phyloP scores from a whole-genome alignment of 2,888 invertebrate species.

The Anagyrus pseudococci region DNA sequence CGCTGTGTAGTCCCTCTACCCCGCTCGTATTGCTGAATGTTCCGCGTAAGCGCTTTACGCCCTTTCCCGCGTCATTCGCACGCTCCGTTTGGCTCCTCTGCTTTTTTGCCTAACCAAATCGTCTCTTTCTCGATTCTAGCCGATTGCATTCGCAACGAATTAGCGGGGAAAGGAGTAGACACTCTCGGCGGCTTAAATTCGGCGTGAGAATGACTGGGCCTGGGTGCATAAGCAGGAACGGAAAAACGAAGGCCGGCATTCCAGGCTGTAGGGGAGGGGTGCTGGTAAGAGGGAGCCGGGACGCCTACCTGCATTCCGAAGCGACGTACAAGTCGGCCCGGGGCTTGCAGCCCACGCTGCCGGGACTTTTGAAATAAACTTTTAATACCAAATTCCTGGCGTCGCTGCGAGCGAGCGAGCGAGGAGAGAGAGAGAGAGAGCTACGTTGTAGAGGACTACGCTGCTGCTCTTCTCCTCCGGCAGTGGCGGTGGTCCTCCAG shows the following conservation, averaged over 20 bases:
- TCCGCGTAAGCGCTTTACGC: neutral
- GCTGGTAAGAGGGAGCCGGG: neutral
- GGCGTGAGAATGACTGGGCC: no score
- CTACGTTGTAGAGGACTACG: no score
- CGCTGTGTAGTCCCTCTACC: no score
- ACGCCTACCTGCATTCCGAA: conserved; percentile 18
- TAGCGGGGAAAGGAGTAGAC: no score
- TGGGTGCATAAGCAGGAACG: no score
- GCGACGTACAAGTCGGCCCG: conserved; percentile 2
- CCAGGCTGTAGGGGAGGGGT: neutral
- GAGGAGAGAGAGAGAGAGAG: neutral
- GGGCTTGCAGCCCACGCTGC: neutral
- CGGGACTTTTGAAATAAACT: conserved; percentile 31
- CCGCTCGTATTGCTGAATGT: neutral
- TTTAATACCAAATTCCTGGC: conserved; percentile 33
- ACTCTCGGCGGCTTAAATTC: no score
- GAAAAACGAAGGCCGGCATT: no score
- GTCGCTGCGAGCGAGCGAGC: neutral
- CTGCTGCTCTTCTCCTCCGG: neutral
- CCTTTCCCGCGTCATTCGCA: no score
- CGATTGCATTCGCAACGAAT: no score
- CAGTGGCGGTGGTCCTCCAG: conserved; percentile 9
- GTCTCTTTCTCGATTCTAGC: no score
- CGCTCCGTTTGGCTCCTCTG: no score
- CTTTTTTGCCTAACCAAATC: no score